Conservation (phyloP, 2,113 vertebrate genomes). For the Hemibagrus wyckioides region DNA sequence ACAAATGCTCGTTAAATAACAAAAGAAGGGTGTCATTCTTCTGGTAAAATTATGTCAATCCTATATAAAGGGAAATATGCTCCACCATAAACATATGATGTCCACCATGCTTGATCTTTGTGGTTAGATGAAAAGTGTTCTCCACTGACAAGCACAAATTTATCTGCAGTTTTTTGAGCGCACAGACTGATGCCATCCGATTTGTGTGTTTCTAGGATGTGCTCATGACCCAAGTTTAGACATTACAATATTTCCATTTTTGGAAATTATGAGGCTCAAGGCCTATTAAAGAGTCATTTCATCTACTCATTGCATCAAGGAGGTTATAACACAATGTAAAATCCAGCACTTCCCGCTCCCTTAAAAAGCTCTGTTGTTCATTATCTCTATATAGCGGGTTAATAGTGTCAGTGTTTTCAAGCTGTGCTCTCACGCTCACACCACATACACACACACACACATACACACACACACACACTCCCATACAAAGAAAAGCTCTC, state of each 20-base stretch:
- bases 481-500: slow-evolving; percentile 4
- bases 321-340: slow-evolving; percentile 25
- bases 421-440: slow-evolving; percentile 19
- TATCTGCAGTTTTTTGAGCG: slow-evolving; percentile 22
- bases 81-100: neutral
- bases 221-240: slow-evolving; percentile 39
- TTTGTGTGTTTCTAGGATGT: slow-evolving; percentile 31
- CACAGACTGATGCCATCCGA: slow-evolving; percentile 23
- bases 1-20: slow-evolving; percentile 11
- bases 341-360: neutral
- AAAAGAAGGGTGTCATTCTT: neutral
- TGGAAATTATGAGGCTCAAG: slow-evolving; percentile 37
- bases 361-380: slow-evolving; percentile 9
- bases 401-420: slow-evolving; percentile 44
- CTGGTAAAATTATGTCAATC: slow-evolving; percentile 23
- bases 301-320: slow-evolving; percentile 36
- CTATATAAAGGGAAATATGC: slow-evolving; percentile 22
- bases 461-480: neutral
- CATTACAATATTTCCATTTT: slow-evolving; percentile 44
- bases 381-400: slow-evolving; percentile 28
- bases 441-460: neutral
- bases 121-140: slow-evolving; percentile 24
- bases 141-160: slow-evolving; percentile 28
- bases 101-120: slow-evolving; percentile 25
- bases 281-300: slow-evolving; percentile 30